These are phyloP conservation scores for Phalacrocorax pelagicus DNA, from an alignment of 2,113 vertebrate genomes.

Conservation along the genomic window DNA sequence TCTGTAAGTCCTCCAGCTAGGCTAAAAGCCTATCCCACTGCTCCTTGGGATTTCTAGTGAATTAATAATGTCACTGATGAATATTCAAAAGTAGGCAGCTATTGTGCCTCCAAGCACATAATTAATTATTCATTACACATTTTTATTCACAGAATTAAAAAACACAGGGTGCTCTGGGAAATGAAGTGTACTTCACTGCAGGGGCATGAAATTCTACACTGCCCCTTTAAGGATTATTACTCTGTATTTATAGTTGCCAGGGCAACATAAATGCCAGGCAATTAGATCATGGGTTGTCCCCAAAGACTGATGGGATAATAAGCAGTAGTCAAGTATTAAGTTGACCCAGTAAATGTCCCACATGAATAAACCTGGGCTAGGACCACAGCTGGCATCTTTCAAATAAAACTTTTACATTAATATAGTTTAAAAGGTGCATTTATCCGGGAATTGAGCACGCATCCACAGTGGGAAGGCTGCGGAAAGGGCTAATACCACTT, in stretches of 20 bases:
- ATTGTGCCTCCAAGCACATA: constrained; percentile 88
- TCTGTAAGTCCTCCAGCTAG: constrained; percentile 82
- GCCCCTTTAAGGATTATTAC: constrained; percentile 86
- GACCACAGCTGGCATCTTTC: constrained; percentile 84
- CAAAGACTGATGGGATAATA: constrained; percentile 88
- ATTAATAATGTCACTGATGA: constrained; percentile 88
- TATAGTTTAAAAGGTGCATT: constrained; percentile 73
- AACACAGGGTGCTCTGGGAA: constrained; percentile 86
- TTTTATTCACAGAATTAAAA: constrained; percentile 90
- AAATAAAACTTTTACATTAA: constrained; percentile 82
- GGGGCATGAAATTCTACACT: constrained; percentile 84
- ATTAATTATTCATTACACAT: constrained; percentile 90
- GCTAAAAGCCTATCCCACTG: constrained; percentile 78
- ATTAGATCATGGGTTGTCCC: constrained; percentile 88
- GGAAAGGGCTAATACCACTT: constrained; percentile 34
- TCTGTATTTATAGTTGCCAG: constrained; percentile 86
- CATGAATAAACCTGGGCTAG: constrained; percentile 82
- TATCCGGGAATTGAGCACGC: constrained; percentile 52
- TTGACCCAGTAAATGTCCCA: constrained; percentile 86
- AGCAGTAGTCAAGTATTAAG: constrained; percentile 89
- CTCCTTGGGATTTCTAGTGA: constrained; percentile 85
- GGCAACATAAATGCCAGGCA: constrained; percentile 88
- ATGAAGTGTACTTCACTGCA: constrained; percentile 82
- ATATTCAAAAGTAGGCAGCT: constrained; percentile 89
- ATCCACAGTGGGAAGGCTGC: neutral